Conservation (phyloP, 2,113 vertebrate genomes). For the Cromileptes altivelis region DNA sequence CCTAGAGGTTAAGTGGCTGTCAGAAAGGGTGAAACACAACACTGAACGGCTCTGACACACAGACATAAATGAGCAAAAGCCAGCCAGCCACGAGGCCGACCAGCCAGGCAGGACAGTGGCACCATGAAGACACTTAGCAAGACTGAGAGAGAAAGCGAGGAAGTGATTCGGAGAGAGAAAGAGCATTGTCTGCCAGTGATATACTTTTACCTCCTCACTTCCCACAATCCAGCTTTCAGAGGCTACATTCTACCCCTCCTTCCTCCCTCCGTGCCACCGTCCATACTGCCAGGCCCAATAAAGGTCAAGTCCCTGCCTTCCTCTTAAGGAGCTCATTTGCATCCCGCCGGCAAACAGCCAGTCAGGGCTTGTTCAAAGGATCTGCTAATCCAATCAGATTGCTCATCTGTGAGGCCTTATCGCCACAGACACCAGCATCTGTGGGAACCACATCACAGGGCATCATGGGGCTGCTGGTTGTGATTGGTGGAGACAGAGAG, state of each 20-base stretch:
- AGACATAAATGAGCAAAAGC: slow-evolving; percentile 68
- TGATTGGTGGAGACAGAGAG: slow-evolving; percentile 80
- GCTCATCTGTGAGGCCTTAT: slow-evolving; percentile 78
- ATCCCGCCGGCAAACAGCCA: slow-evolving; percentile 82
- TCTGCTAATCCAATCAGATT: slow-evolving; percentile 82
- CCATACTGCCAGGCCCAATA: slow-evolving; percentile 79
- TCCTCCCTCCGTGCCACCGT: slow-evolving; percentile 58
- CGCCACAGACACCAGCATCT: slow-evolving; percentile 77
- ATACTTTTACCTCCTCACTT: slow-evolving; percentile 67
- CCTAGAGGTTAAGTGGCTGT: slow-evolving; percentile 76
- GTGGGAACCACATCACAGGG: slow-evolving; percentile 78
- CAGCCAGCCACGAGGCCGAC: slow-evolving; percentile 62
- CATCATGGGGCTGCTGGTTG: slow-evolving; percentile 69
- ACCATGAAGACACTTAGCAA: slow-evolving; percentile 65
- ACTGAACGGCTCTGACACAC: slow-evolving; percentile 64
- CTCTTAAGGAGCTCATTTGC: slow-evolving; percentile 83
- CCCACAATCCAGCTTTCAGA: slow-evolving; percentile 70
- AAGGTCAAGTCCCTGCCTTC: slow-evolving; percentile 76
- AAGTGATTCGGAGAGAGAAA: slow-evolving; percentile 26
- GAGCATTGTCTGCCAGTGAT: slow-evolving; percentile 57
- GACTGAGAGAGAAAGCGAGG: slow-evolving; percentile 47
- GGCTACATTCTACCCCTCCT: slow-evolving; percentile 50
- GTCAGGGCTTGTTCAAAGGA: slow-evolving; percentile 79
- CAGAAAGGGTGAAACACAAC: slow-evolving; percentile 61
- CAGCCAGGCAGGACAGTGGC: slow-evolving; percentile 50